Conservation (phyloP, 1,140 invertebrate genomes). For the Temnothorax nylanderi region DNA sequence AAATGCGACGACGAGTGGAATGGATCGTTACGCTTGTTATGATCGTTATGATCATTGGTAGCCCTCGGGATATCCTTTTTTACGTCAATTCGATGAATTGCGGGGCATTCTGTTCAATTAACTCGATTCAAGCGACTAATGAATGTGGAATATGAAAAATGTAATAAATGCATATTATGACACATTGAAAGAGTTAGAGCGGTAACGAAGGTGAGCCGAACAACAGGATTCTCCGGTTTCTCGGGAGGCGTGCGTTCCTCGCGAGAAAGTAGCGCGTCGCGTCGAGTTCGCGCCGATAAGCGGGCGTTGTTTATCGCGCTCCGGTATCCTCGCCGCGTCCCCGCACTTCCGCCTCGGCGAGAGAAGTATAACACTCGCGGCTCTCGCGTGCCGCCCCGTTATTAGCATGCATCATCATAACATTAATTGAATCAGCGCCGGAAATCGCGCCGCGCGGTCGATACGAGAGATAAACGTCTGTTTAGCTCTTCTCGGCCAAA, state of each 20-base stretch:
- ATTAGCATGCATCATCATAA: slow-evolving; percentile 52
- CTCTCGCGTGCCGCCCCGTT: slow-evolving; percentile 64
- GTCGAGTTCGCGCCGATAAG: neutral
- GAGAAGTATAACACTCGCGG: slow-evolving; percentile 27
- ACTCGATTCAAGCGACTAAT: slow-evolving; percentile 2
- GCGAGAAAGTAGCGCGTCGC: slow-evolving; percentile 64
- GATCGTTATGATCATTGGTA: neutral
- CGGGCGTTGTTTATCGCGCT: slow-evolving; percentile 56
- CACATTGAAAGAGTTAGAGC: slow-evolving; percentile 12
- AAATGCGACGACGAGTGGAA: slow-evolving; percentile 15
- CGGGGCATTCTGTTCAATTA: slow-evolving; percentile 8
- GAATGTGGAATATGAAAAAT: neutral
- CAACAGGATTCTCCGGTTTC: slow-evolving; percentile 54
- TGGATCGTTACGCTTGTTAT: neutral
- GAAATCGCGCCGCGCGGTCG: slow-evolving; percentile 21
- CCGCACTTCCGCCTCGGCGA: slow-evolving; percentile 46
- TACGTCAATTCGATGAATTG: neutral
- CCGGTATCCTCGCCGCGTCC: neutral
- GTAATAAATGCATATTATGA: slow-evolving; percentile 13
- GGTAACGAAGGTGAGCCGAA: slow-evolving; percentile 36
- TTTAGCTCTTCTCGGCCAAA: neutral
- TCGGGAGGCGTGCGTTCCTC: neutral
- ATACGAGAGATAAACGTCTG: slow-evolving; percentile 26
- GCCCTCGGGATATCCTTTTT: neutral
- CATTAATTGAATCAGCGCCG: slow-evolving; percentile 62